Evolutionary conservation across 2,113 vertebrate species (phyloP), one percentile per base, ranked within the genome.

Genomic region (Aepyceros melampus): DNA sequence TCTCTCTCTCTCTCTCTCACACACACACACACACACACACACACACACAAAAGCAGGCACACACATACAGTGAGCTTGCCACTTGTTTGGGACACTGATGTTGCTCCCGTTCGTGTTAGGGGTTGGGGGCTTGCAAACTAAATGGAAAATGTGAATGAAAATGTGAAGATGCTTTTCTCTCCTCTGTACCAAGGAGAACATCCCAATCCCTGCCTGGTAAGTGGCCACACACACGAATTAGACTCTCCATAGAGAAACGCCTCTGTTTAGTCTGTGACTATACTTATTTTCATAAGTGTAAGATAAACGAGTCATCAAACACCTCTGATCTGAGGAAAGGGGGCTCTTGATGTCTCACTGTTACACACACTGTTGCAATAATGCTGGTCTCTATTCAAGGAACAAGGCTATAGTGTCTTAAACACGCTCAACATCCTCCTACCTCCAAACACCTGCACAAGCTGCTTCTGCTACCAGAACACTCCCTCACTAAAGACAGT

Each of bases 21-120:
- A 47, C 47, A 12, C n/a, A 12, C 31, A 23, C 6, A 33, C 0
- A 15, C 13, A 15, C 16, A 17, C 2, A 43, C 5, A 19, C 4
- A 5, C 36, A 31, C 45, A 29, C 21, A 27, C 13, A 47, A 4
- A 16, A 5, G 62, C 78, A 85, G 5, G 12, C 6, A 31, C 71
- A 8, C 31, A 51, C 7, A 53, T 14, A 55, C 36, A 45, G 33
- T 1, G 1, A 91, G 36, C 56, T 45, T 64, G 14, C 27, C 33
- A 36, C 64, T 67, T 60, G n/a, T 60, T 49, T 25, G 13, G 53
- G 10, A 21, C 1, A 3, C 78, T 45, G 40, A 40, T n/a, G 82
- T 64, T 56, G 47, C 40, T 78, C 53, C 43, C 16, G 7, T 62
- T 71, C 31, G 0, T 64, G 14, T 62, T 74, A n/a, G 9, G 14